Conservation (phyloP, 2,888 invertebrate species). For the Parnassius smintheus region DNA sequence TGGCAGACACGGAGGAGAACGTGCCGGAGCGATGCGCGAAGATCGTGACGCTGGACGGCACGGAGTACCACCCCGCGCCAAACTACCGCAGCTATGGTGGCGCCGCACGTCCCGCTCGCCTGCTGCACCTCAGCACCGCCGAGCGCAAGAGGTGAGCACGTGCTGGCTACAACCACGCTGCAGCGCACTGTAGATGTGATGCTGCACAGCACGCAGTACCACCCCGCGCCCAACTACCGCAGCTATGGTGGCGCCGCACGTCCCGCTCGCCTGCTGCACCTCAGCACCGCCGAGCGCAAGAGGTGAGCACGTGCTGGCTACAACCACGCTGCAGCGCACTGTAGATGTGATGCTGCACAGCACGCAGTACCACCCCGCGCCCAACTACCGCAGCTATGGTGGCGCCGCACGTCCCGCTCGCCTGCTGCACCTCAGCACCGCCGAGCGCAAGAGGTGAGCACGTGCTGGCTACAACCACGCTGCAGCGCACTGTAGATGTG, state of each 20-base stretch:
- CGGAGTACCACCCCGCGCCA: slow-evolving; percentile 88
- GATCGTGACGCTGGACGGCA: slow-evolving; percentile 84
- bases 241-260: slow-evolving; percentile 84
- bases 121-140: slow-evolving; percentile 84
- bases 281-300: slow-evolving; percentile 83
- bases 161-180: too few relatives aligned
- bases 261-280: slow-evolving; percentile 81
- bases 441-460: slow-evolving; percentile 82
- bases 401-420: slow-evolving; percentile 76
- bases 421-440: slow-evolving; percentile 83
- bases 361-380: slow-evolving; percentile 87
- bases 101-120: slow-evolving; percentile 68
- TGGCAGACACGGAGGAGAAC: slow-evolving; percentile 83
- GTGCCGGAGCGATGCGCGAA: slow-evolving; percentile 86
- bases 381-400: slow-evolving; percentile 88
- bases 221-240: slow-evolving; percentile 89
- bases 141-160: slow-evolving; percentile 81
- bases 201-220: slow-evolving; percentile 84
- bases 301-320: slow-evolving; percentile 59
- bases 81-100: slow-evolving; percentile 88
- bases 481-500: slow-evolving; percentile 45
- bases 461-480: too few relatives aligned
- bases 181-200: slow-evolving; percentile 66
- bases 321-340: too few relatives aligned
- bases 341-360: slow-evolving; percentile 81